phyloP scores from a whole-genome alignment of 2,888 invertebrate species.

The Leptinotarsa peninsularis region DNA sequence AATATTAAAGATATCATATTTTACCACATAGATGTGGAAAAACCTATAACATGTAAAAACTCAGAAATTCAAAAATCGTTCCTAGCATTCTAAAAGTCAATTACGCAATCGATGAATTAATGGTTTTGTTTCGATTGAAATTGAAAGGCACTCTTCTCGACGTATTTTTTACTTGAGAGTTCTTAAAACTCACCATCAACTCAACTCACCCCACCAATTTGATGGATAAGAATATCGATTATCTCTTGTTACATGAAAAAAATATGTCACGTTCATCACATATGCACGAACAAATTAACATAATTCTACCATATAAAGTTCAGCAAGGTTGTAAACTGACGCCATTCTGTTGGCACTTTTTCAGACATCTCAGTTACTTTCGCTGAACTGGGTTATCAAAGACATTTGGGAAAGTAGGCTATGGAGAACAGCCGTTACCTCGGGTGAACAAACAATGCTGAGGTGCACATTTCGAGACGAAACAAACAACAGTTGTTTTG shows the following conservation, averaged over 20 bases:
- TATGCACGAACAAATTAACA: slow-evolving; percentile 6
- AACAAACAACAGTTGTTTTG: slow-evolving; percentile 16
- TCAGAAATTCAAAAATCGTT: too few species aligned
- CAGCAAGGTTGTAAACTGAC: slow-evolving; percentile 28
- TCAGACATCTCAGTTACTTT: slow-evolving; percentile 31
- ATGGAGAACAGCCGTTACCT: slow-evolving; percentile 29
- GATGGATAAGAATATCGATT: neutral
- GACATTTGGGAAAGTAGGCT: slow-evolving; percentile 35
- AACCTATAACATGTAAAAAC: too few species aligned
- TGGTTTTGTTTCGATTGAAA: too few species aligned
- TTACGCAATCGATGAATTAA: too few species aligned
- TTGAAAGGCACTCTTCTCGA: too few species aligned
- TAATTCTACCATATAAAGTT: slow-evolving; percentile 19
- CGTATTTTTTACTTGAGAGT: too few species aligned
- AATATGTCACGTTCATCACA: neutral
- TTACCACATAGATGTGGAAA: too few species aligned
- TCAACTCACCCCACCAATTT: neutral
- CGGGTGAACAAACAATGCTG: slow-evolving; percentile 18
- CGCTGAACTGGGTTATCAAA: slow-evolving; percentile 34
- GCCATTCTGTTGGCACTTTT: slow-evolving; percentile 26
- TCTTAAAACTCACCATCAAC: neutral
- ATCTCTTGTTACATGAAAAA: neutral
- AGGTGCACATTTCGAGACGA: slow-evolving; percentile 5
- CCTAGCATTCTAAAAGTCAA: too few species aligned
- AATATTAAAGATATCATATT: too few species aligned